phyloP scores from a whole-genome alignment of 2,113 vertebrate species.

The Sander vitreus region DNA sequence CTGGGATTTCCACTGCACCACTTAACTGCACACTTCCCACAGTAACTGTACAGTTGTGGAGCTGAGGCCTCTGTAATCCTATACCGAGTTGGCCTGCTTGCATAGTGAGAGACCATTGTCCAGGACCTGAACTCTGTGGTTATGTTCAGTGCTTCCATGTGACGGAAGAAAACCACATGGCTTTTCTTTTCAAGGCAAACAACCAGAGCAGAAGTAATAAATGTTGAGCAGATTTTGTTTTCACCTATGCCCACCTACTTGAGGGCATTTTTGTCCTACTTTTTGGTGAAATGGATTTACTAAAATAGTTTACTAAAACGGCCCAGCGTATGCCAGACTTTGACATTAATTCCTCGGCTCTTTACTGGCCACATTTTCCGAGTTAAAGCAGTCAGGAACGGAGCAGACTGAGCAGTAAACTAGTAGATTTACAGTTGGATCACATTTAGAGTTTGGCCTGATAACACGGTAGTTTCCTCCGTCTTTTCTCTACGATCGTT shows the following conservation, averaged over 20 bases:
- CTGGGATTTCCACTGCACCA: background rate
- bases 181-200: conserved; percentile 11
- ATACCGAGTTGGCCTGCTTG: conserved; percentile 19
- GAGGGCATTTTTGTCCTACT: conserved; percentile 5
- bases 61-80: conserved; percentile 31
- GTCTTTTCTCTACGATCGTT: no score
- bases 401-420: background rate
- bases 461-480: no score
- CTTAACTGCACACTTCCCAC: background rate
- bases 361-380: background rate
- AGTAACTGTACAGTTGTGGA: background rate
- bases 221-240: background rate
- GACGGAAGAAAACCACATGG: background rate
- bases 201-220: conserved; percentile 41
- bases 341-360: background rate
- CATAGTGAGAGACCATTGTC: background rate
- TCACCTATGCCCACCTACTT: background rate
- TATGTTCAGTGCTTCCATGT: conserved; percentile 18
- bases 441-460: background rate
- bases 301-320: background rate
- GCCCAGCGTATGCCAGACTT: background rate
- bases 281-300: background rate
- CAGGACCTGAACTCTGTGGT: background rate
- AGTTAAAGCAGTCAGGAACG: background rate
- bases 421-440: background rate